These are phyloP conservation scores for Oenanthe melanoleuca DNA, from an alignment of 2,113 vertebrate species.

Conservation along the genomic window DNA sequence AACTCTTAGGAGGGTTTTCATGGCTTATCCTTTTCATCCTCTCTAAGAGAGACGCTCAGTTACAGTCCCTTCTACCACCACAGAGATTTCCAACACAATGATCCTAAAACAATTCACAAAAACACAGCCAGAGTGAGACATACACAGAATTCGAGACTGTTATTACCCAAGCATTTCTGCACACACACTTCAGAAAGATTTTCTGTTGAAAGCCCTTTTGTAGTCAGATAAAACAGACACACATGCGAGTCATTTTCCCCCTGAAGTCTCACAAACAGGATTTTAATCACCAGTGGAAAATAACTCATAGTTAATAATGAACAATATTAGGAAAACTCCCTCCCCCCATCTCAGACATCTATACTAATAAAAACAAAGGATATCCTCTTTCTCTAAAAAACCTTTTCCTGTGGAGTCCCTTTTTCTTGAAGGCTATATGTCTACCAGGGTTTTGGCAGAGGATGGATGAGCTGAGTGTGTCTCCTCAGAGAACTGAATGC, in stretches of 20 bases:
- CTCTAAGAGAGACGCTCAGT: not conserved
- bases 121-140: not conserved
- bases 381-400: slow-evolving; percentile 58
- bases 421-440: slow-evolving; percentile 61
- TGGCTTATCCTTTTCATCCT: not conserved
- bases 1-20: not conserved
- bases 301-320: slow-evolving; percentile 62
- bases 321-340: slow-evolving; percentile 65
- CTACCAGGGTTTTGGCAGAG: slow-evolving; percentile 51
- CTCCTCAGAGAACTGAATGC: slow-evolving; percentile 51
- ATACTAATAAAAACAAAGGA: slow-evolving; percentile 68
- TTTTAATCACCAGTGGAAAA: slow-evolving; percentile 65
- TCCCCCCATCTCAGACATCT: slow-evolving; percentile 50
- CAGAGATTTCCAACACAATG: not conserved
- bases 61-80: not conserved
- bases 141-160: not conserved
- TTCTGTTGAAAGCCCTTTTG: not conserved
- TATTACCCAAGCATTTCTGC: not conserved
- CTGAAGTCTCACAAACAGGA: slow-evolving; percentile 21
- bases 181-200: not conserved
- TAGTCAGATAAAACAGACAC: slow-evolving; percentile 8
- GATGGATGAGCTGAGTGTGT: slow-evolving; percentile 51
- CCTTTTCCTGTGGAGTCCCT: slow-evolving; percentile 50
- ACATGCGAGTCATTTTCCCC: not conserved
- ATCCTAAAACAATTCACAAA: not conserved